A percentile compares a stretch with the other conserved stretches of the same genome.
These are phyloP conservation scores for Kradibia gibbosae DNA, from an alignment of 1,140 invertebrate genomes.

Conservation along the genomic window DNA sequence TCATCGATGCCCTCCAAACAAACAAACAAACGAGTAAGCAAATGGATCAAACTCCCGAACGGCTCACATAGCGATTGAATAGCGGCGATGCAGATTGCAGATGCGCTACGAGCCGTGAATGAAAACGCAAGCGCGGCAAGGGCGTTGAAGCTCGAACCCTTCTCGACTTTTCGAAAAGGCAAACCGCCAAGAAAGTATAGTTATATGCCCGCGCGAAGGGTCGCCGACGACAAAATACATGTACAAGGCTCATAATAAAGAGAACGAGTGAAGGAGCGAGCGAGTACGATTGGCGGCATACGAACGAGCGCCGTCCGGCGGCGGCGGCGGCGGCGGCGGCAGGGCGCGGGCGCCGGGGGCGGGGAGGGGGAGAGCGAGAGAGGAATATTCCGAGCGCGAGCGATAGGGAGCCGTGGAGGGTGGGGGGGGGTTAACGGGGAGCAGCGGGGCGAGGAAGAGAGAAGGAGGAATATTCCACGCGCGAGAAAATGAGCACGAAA, in stretches of 20 bases:
- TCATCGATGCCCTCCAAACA: no score
- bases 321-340: no score
- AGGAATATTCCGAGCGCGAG: neutral
- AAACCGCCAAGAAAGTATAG: conserved; percentile 18
- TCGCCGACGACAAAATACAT: conserved; percentile 5
- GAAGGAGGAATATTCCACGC: neutral
- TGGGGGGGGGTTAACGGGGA: neutral
- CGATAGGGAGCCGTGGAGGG: neutral
- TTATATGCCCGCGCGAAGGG: conserved; percentile 11
- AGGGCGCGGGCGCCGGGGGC: no score
- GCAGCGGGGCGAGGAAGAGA: neutral
- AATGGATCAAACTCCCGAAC: no score
- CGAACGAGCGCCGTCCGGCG: no score
- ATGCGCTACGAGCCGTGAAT: no score
- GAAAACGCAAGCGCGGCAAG: neutral
- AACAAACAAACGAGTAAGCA: no score
- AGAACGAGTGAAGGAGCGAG: neutral
- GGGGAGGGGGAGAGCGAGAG: neutral
- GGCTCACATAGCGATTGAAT: no score
- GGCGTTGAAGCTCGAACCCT: conserved; percentile 15
- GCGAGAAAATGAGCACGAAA: neutral
- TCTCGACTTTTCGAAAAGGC: conserved; percentile 42
- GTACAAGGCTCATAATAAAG: neutral
- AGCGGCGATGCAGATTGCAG: no score
- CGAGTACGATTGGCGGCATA: no score